Evolutionary conservation across 2,113 vertebrate genomes (phyloP).

Genomic region (Engystomops pustulosus): DNA sequence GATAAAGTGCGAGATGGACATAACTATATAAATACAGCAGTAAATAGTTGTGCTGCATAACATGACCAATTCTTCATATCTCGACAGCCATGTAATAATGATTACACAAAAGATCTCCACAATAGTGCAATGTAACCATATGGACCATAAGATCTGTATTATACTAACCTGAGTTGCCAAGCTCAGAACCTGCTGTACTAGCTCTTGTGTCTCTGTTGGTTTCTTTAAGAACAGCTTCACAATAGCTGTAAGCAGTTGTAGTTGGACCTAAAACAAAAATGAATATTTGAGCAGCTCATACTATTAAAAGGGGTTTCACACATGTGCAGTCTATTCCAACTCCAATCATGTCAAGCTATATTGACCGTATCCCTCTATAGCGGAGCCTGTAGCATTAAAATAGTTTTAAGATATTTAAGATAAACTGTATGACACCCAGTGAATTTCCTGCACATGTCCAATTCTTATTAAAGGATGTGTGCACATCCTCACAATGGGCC

Average conservation of each 20-base stretch:
- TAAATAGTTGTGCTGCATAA: not conserved
- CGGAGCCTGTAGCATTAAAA: not conserved
- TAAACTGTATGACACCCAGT: no score
- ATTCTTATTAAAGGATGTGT: no score
- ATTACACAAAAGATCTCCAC: not conserved
- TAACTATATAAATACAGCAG: not conserved
- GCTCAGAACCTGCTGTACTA: conserved; percentile 97
- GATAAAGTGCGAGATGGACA: not conserved
- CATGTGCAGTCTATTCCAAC: not conserved
- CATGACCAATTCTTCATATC: not conserved
- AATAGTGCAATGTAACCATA: not conserved
- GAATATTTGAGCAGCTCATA: no score
- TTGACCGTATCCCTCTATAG: no score
- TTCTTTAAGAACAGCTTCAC: conserved; percentile 98
- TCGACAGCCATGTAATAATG: not conserved
- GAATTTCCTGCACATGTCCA: no score
- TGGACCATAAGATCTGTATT: not conserved
- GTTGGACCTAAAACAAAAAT: conserved; percentile 81
- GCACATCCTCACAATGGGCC: no score
- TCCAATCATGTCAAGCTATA: no score
- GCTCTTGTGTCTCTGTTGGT: conserved; percentile 94
- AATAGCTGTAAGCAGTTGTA: conserved; percentile 93
- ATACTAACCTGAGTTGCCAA: conserved; percentile 91
- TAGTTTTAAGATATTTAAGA: not conserved
- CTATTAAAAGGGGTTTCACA: no score